Evolutionary conservation across 2,797 vertebrate species (phyloP).

Genomic region (Hoplostethus atlanticus): DNA sequence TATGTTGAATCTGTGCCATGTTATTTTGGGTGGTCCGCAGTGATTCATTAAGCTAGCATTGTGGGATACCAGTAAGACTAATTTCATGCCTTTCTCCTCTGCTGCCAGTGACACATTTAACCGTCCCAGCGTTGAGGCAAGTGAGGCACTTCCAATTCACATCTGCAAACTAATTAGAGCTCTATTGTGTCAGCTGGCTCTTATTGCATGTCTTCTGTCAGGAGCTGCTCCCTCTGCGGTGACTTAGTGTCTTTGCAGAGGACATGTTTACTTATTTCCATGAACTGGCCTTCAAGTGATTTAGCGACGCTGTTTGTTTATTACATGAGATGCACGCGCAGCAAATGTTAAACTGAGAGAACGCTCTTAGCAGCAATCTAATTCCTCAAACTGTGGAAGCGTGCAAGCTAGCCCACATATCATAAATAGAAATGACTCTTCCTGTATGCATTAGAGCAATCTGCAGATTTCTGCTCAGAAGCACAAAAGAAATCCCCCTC

Average conservation of each 20-base stretch:
- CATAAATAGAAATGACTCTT: background rate
- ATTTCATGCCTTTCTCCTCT: conserved; percentile 50
- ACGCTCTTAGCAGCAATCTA: background rate
- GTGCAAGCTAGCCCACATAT: background rate
- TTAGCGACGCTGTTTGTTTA: conserved; percentile 39
- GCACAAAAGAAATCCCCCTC: conserved; percentile 9
- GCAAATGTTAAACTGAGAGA: conserved; percentile 26
- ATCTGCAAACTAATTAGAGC: conserved; percentile 68
- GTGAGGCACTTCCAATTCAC: conserved; percentile 50
- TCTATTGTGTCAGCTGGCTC: conserved; percentile 55
- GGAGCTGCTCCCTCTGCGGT: conserved; percentile 18
- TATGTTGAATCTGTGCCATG: conserved; percentile 18
- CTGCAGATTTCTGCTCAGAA: conserved; percentile 9
- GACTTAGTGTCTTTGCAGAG: conserved; percentile 20
- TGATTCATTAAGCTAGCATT: conserved; percentile 48
- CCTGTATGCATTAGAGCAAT: background rate
- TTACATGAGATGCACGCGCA: conserved; percentile 14
- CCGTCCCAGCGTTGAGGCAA: conserved; percentile 34
- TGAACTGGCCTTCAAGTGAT: conserved; percentile 42
- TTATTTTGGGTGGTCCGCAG: conserved; percentile 21
- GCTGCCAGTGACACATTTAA: conserved; percentile 63
- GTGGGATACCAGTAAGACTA: conserved; percentile 26
- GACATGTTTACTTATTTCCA: conserved; percentile 39
- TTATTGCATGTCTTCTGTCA: conserved; percentile 5
- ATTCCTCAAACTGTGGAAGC: conserved; percentile 2